Evolutionary conservation across 2,113 vertebrate genomes (phyloP).

Genomic region (Pituophis catenifer): DNA sequence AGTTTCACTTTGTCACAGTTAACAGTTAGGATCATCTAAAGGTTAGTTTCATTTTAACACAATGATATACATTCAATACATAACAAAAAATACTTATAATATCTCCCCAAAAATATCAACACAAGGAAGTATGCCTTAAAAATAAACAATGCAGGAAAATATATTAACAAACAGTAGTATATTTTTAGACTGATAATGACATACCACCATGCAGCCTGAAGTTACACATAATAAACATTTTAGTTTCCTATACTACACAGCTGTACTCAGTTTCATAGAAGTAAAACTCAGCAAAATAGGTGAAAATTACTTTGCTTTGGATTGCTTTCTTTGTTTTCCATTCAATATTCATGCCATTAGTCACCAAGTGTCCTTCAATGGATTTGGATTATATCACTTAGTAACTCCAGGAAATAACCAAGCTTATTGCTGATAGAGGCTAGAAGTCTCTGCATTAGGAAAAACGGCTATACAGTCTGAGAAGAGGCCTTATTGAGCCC

Average conservation of each 20-base stretch:
- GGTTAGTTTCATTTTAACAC: no score
- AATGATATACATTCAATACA: no score
- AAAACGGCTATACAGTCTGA: not conserved
- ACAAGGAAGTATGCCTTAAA: not conserved
- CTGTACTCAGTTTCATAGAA: not conserved
- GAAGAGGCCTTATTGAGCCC: no score
- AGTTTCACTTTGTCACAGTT: no score
- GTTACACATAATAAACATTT: not conserved
- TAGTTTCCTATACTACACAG: not conserved
- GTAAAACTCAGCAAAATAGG: not conserved
- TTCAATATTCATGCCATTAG: not conserved
- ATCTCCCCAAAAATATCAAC: no score
- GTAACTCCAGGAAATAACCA: not conserved
- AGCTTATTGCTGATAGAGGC: not conserved
- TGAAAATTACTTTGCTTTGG: not conserved
- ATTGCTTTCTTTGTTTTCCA: not conserved
- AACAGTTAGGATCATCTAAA: no score
- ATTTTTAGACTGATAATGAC: not conserved
- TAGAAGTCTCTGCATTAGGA: no score
- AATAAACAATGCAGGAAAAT: not conserved
- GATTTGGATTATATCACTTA: not conserved
- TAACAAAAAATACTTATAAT: not conserved
- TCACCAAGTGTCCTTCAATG: not conserved
- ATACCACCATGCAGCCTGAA: not conserved
- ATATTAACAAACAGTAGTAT: conserved; percentile 7